Base-by-base conservation (phyloP, 2,797 vertebrate genomes). In the Zonotrichia albicollis region DNA sequence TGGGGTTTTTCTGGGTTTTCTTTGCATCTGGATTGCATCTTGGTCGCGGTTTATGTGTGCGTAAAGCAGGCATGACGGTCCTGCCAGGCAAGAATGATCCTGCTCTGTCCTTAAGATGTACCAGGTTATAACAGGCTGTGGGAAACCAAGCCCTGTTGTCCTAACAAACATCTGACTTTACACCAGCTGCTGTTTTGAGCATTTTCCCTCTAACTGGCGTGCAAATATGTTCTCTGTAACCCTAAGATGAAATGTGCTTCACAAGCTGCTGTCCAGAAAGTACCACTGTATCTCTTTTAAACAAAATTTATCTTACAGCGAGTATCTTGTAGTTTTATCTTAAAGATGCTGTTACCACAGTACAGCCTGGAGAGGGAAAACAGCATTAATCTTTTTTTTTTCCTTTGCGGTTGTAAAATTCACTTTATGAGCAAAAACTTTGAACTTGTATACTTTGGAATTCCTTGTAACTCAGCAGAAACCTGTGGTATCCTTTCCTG, bases 321-420 rank as follows among this genome's bases (percentile, higher is more conserved):
- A 53, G 10, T 57, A 3, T 51, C 55, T 81, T 50, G 25, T 23
- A 66, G 27, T 50, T 87, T 58, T 8, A 8, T 18, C 26, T 61
- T 58, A 30, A 42, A 64, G 51, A 29, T 91, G 70, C 51, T 87
- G 11, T 89, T 84, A 40, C 51, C 26, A 16, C 6, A n/a, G 2
- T 45, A 26, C 32, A 73, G 36, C 73, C 70, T 77, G 54, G 84
- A 82, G 87, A 94, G 93, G 80, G 87, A 77, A 89, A 96, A 87
- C 66, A 73, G 6, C 10, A 1, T 50, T 51, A 53, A 42, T 17
- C 29, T 51, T 36, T 55, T 57, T 57, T 42, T 50, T 50, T 53
- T 50, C 12, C 23, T 90, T 68, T 75, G 29, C 4, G 0, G 38
- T 32, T 53, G 57, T 83, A 42, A 85, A 82, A n/a, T 34, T 11